Percentiles rank a stretch among this genome's conserved stretches.
These are phyloP conservation scores for Cynopterus brachyotis DNA, from an alignment of 2,113 vertebrate species.

Conservation along the genomic window DNA sequence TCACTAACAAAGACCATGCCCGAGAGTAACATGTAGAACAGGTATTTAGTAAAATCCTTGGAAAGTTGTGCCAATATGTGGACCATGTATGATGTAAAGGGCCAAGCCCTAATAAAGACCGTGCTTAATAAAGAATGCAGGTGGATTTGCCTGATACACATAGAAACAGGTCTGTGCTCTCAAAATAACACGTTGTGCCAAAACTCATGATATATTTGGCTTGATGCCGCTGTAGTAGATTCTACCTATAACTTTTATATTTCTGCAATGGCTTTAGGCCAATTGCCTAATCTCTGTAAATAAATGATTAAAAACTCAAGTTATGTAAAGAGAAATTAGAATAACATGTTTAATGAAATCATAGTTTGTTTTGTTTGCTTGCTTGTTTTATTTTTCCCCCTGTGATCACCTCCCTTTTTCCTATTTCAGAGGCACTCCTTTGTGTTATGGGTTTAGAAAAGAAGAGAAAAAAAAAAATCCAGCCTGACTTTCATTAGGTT, in stretches of 20 bases:
- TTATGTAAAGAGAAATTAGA: slow-evolving; percentile 38
- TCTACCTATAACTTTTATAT: background rate
- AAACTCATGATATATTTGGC: slow-evolving; percentile 50
- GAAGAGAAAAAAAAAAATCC: background rate
- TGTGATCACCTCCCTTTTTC: background rate
- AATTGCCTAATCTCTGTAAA: slow-evolving; percentile 45
- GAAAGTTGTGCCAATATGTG: slow-evolving; percentile 39
- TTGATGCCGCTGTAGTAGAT: background rate
- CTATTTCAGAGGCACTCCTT: slow-evolving; percentile 15
- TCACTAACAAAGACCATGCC: slow-evolving; percentile 51
- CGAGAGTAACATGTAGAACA: slow-evolving; percentile 37
- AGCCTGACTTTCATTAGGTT: slow-evolving; percentile 30
- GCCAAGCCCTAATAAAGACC: slow-evolving; percentile 73
- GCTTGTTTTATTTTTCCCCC: background rate
- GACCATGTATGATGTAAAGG: slow-evolving; percentile 35
- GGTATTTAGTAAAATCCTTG: background rate
- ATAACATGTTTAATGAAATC: slow-evolving; percentile 25
- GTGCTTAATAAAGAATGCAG: slow-evolving; percentile 47
- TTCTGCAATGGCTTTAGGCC: slow-evolving; percentile 19
- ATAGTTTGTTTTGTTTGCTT: background rate
- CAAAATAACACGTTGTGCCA: slow-evolving; percentile 66
- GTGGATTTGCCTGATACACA: slow-evolving; percentile 47
- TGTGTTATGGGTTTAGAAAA: background rate
- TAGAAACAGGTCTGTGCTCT: slow-evolving; percentile 25
- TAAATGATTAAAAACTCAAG: slow-evolving; percentile 9